Evolutionary conservation across 2,797 vertebrate species (phyloP), one percentile per base, ranked within the genome.

Genomic region (Sebastes itinus): DNA sequence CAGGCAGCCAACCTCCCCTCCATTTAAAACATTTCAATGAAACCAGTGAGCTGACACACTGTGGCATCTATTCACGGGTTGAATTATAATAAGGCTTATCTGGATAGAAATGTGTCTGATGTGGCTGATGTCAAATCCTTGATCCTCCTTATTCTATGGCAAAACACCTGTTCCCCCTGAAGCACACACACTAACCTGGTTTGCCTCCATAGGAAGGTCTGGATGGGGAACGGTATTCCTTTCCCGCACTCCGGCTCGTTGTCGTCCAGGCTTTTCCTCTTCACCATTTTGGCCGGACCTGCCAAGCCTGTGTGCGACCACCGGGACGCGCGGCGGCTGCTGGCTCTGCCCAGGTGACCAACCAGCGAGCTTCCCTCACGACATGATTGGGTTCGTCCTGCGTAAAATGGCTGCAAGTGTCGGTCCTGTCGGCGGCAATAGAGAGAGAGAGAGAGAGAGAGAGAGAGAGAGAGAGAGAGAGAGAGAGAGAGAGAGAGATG

Each of bases 191-290:
- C 95, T 73, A 87, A 99, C 98, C 98, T 99, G 95, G 98, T 99
- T 72, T 99, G 98, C 89, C 98, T 96, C 98, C 98, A 99, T 0
- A 99, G 89, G 94, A 99, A 99, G 95, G 98, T 99, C 96, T 99
- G 98, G 92, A 99, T 99, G 61, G 98, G 97, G 76, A 99, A 97
- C 52, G 98, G 98, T 89, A 99, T 96, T 68, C 98, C 98, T 64
- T 97, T 96, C 89, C 97, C 96, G 87, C 97, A 95, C 92, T 99
- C 97, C 91, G 96, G 97, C 87, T 99, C 98, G 88, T 96, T 96
- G 27, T 98, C 98, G 86, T 99, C 98, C 22, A 98, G 93, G 97
- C 98, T 99, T 87, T 99, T 99, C 93, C 98, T 95, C 94, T 99
- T 99, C 96, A 99, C 98, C 98, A 99, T 99, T 46, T 93, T 94